Evolutionary conservation across 2,113 vertebrate genomes (phyloP).

Genomic region (western clawed frog (Xenopus tropicalis)): UCB_Xtro_10.0 CM004444.2:111298001-111298500

Average conservation of each 20-base stretch:
- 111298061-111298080: too few relatives aligned
- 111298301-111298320: background rate
- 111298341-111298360: slow-evolving; percentile 62
- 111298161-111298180: too few relatives aligned
- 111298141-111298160: too few relatives aligned
- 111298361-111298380: slow-evolving; percentile 72
- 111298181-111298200: too few relatives aligned
- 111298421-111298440: slow-evolving; percentile 69
- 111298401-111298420: slow-evolving; percentile 65
- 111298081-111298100: too few relatives aligned
- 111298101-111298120: too few relatives aligned
- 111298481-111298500: slow-evolving; percentile 56
- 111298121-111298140: too few relatives aligned
- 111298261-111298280: background rate
- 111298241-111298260: background rate
- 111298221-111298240: too few relatives aligned
- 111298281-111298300: background rate
- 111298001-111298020: too few relatives aligned
- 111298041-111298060: too few relatives aligned
- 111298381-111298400: slow-evolving; percentile 58
- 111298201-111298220: too few relatives aligned
- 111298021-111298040: too few relatives aligned
- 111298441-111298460: slow-evolving; percentile 75
- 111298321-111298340: background rate
- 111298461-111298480: slow-evolving; percentile 63